These are phyloP conservation scores for Neocrepidodera transversa DNA, from an alignment of 2,888 invertebrate species.

Conservation along the genomic window DNA sequence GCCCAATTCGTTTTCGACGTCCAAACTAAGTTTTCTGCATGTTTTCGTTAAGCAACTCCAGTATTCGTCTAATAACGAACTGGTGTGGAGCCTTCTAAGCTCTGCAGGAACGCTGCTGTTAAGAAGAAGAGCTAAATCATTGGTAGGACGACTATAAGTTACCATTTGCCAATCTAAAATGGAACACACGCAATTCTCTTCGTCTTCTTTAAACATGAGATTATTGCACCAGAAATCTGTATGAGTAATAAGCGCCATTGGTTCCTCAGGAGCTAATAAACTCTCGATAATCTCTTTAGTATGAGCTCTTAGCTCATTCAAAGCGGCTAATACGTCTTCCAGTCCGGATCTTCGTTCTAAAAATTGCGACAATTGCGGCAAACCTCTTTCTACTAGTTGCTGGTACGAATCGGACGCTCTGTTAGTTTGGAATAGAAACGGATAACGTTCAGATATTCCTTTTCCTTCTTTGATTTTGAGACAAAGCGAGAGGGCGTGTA, in stretches of 20 bases:
- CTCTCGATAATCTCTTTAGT: conserved; percentile 77
- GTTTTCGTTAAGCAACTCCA: conserved; percentile 70
- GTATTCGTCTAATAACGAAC: conserved; percentile 72
- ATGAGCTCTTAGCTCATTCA: conserved; percentile 67
- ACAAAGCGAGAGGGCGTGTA: conserved; percentile 76
- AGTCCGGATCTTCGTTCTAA: conserved; percentile 72
- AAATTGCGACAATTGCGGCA: conserved; percentile 78
- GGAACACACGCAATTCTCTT: conserved; percentile 66
- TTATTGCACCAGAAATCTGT: conserved; percentile 88
- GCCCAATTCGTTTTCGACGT: conserved; percentile 65
- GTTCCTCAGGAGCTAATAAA: conserved; percentile 74
- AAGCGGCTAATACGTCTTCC: conserved; percentile 67
- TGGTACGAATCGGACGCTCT: conserved; percentile 82
- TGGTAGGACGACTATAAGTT: conserved; percentile 77
- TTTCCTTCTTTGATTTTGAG: conserved; percentile 66
- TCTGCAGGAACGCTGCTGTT: conserved; percentile 78
- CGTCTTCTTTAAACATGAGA: conserved; percentile 69
- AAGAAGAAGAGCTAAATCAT: conserved; percentile 77
- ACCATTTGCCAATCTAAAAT: conserved; percentile 88
- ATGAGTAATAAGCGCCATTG: conserved; percentile 78
- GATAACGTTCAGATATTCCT: conserved; percentile 64
- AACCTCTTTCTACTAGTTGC: conserved; percentile 76
- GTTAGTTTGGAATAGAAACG: conserved; percentile 79
- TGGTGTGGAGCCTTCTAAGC: conserved; percentile 70
- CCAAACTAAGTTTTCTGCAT: conserved; percentile 68